Evolutionary conservation across 2,888 invertebrate genomes (phyloP).

Genomic region (Drosophila planitibia): DNA sequence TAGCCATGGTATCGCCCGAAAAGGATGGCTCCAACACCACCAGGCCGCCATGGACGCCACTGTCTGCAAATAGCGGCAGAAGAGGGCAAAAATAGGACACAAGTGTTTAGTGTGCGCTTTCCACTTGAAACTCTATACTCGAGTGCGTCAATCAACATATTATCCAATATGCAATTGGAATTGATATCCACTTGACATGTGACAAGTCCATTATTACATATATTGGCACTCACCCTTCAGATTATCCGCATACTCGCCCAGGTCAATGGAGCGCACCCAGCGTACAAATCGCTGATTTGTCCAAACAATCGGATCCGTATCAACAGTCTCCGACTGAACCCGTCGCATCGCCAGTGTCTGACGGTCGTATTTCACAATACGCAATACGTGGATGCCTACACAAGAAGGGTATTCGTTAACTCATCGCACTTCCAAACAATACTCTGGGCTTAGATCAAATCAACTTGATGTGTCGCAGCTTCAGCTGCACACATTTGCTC

Average conservation of each 20-base stretch:
- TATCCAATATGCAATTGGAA: conserved; percentile 13
- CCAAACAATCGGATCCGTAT: conserved; percentile 97
- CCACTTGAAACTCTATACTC: conserved; percentile 24
- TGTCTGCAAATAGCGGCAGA: conserved; percentile 88
- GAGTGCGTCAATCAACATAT: conserved; percentile 49
- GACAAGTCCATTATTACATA: neutral
- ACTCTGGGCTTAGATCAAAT: neutral
- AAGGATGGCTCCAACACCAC: conserved; percentile 97
- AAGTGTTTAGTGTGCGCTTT: neutral
- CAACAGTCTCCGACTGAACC: conserved; percentile 94
- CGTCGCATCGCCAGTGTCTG: conserved; percentile 95
- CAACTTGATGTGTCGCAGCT: neutral
- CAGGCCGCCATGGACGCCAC: conserved; percentile 97
- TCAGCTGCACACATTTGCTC: no score
- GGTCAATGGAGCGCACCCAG: conserved; percentile 97
- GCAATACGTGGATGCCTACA: conserved; percentile 91
- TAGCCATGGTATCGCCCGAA: conserved; percentile 97
- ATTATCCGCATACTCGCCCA: conserved; percentile 96
- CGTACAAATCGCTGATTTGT: conserved; percentile 97
- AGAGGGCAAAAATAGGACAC: neutral
- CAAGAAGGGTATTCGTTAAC: neutral
- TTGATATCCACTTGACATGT: conserved; percentile 21
- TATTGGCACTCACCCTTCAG: conserved; percentile 89
- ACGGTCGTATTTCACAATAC: conserved; percentile 96
- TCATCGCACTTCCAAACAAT: neutral